These are phyloP conservation scores for Ceratoteleas bidentatus DNA, from an alignment of 1,140 invertebrate species.

Conservation along the genomic window DNA sequence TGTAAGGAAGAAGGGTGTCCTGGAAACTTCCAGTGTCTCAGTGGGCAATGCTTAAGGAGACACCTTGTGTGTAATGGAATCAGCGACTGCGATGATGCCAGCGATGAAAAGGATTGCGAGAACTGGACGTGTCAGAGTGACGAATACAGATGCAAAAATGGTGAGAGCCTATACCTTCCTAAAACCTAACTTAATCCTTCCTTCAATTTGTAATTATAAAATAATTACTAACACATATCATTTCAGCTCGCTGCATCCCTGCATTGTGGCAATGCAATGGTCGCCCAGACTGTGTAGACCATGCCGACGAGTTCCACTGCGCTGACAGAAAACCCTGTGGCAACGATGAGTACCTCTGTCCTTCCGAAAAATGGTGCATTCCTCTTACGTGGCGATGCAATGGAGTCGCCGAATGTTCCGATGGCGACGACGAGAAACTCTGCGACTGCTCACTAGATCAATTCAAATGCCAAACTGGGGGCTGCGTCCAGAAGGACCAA, in stretches of 20 bases:
- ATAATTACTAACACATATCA: neutral
- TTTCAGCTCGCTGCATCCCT: slow-evolving; percentile 82
- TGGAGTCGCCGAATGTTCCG: slow-evolving; percentile 83
- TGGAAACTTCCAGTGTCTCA: slow-evolving; percentile 85
- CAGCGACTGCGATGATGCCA: slow-evolving; percentile 86
- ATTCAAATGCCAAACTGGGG: slow-evolving; percentile 83
- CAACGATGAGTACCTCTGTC: slow-evolving; percentile 83
- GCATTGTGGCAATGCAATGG: slow-evolving; percentile 85
- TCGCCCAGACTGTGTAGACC: slow-evolving; percentile 85
- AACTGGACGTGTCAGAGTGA: slow-evolving; percentile 83
- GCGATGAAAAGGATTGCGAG: slow-evolving; percentile 86
- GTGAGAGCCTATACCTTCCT: slow-evolving; percentile 43
- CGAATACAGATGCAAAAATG: slow-evolving; percentile 82
- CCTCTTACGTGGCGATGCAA: slow-evolving; percentile 84
- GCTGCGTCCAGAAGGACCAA: slow-evolving; percentile 82
- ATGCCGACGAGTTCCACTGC: slow-evolving; percentile 85
- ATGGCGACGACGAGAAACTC: slow-evolving; percentile 85
- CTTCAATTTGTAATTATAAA: neutral
- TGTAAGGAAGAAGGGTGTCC: slow-evolving; percentile 83
- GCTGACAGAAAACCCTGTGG: slow-evolving; percentile 79
- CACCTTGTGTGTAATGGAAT: slow-evolving; percentile 89
- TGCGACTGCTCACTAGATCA: slow-evolving; percentile 83
- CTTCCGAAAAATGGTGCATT: slow-evolving; percentile 82
- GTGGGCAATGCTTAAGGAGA: slow-evolving; percentile 87
- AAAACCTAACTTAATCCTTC: neutral